Base-by-base conservation (phyloP, 2,888 invertebrate genomes). In the Buathra laborator region DNA sequence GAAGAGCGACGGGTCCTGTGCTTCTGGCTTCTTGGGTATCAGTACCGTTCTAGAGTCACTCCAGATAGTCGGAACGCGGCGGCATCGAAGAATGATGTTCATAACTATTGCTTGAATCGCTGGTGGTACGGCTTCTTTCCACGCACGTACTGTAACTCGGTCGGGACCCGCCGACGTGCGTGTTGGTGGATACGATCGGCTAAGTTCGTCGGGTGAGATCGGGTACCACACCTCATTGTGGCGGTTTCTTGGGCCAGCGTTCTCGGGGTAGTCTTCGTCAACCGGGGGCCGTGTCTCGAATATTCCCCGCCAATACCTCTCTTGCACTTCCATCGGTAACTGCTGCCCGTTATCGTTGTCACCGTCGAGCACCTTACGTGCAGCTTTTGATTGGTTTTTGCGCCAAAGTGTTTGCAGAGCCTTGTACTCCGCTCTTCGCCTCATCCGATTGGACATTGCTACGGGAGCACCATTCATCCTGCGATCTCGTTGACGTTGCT, bases 1-100 rank as follows among this genome's bases (percentile, higher is more conserved):
- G 48, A 75, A 87, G 3, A 79, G 68, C 0, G 84, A 84, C 0
- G 86, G 87, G 2, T 80, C 78, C 9, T 16, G 10, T 0, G 81
- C 37, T 0, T 66, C 75, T 0, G 16, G 24, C 16, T 82, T 77
- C 62, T 89, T 88, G 0, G 88, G 88, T 0, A 88, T 86, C 0
- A 87, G 19, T 0, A 86, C 68, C 0, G 88, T 88, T 16, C 83
- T 59, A 0, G 86, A 86, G 19, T 78, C 37, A 0, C 51, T n/a
- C 67, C 79, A 79, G 0, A 24, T 0, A 0, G 0, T 12, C 0
- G 84, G 86, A 3, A 67, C 67, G 0, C 10, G 10, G 0, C 67
- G 82, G 3, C 46, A 12, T 0, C 2, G 4, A 12, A 85, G 43
- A 0, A 83, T 75, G 0, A 79, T 29, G 29, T 87, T 86, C 37